Conservation (phyloP, 2,888 invertebrate species). For the Criorhina ranunculi region DNA sequence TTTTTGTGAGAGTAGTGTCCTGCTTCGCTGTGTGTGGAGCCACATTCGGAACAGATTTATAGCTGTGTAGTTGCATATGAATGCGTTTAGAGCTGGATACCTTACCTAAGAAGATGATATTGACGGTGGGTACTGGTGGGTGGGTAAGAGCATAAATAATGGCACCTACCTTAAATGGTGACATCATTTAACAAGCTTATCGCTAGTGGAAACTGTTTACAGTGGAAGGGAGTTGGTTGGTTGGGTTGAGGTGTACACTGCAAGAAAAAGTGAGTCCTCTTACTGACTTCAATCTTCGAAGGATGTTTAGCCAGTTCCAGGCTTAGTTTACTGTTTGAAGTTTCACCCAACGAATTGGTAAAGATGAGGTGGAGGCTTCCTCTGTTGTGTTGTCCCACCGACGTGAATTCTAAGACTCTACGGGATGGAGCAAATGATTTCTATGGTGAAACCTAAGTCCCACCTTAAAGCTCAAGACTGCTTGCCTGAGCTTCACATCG, state of each 20-base stretch:
- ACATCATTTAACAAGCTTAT: constrained; percentile 70
- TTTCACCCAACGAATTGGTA: too few species aligned
- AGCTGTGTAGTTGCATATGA: constrained; percentile 67
- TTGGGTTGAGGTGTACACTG: constrained; percentile 10
- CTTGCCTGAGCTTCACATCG: too few species aligned
- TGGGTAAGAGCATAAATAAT: constrained; percentile 59
- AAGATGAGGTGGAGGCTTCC: too few species aligned
- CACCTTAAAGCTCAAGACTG: too few species aligned
- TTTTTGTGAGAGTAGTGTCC: not conserved
- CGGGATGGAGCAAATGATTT: too few species aligned
- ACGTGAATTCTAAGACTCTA: too few species aligned
- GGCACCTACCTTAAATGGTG: constrained; percentile 67
- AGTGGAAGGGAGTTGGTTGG: not conserved
- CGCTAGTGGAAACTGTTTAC: constrained; percentile 26
- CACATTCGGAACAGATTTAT: constrained; percentile 62
- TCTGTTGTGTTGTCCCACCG: too few species aligned
- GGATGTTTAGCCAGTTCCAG: too few species aligned
- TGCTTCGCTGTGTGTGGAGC: constrained; percentile 2
- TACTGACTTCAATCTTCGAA: too few species aligned
- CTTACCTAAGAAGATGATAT: constrained; percentile 48
- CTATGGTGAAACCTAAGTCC: too few species aligned
- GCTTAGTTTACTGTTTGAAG: too few species aligned
- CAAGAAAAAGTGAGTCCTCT: not conserved
- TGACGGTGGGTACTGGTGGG: constrained; percentile 45
- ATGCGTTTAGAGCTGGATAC: constrained; percentile 53